Evolutionary conservation across 2,888 invertebrate species (phyloP).

Genomic region (Hirtodrosophila alboralis): DNA sequence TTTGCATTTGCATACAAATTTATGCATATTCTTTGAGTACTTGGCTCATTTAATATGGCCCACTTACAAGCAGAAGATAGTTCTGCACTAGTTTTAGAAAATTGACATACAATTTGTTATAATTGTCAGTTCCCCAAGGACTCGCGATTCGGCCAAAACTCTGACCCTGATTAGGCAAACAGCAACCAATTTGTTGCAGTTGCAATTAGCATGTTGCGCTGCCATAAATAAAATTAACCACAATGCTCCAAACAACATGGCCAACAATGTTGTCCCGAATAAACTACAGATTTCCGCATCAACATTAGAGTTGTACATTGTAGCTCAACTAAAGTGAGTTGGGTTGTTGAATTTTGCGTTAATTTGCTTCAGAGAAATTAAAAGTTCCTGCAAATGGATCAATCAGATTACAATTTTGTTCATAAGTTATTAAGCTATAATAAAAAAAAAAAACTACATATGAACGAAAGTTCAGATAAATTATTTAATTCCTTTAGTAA

Average conservation of each 20-base stretch:
- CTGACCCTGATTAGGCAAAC: constrained; percentile 63
- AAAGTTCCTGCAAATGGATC: no score
- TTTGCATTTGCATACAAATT: constrained; percentile 47
- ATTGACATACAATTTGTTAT: constrained; percentile 70
- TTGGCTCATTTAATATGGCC: constrained; percentile 54
- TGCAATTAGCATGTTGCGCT: constrained; percentile 71
- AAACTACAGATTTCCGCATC: constrained; percentile 13
- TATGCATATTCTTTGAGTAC: constrained; percentile 18
- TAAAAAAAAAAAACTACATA: no score
- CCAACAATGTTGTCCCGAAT: constrained; percentile 37
- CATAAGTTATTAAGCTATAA: no score
- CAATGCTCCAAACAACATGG: constrained; percentile 63
- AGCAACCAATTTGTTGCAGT: constrained; percentile 42
- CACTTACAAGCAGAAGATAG: constrained; percentile 33
- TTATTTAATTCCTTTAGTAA: no score
- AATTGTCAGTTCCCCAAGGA: constrained; percentile 42
- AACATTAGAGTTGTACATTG: no score
- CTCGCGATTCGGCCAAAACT: constrained; percentile 25
- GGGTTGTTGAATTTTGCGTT: no score
- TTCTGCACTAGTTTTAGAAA: constrained; percentile 29
- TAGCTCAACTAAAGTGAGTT: no score
- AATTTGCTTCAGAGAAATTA: no score
- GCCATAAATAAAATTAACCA: constrained; percentile 73
- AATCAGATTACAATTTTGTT: no score
- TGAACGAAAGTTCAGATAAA: no score